These are phyloP conservation scores for Aptenodytes patagonicus DNA, from an alignment of 2,113 vertebrate species.

Conservation along the genomic window DNA sequence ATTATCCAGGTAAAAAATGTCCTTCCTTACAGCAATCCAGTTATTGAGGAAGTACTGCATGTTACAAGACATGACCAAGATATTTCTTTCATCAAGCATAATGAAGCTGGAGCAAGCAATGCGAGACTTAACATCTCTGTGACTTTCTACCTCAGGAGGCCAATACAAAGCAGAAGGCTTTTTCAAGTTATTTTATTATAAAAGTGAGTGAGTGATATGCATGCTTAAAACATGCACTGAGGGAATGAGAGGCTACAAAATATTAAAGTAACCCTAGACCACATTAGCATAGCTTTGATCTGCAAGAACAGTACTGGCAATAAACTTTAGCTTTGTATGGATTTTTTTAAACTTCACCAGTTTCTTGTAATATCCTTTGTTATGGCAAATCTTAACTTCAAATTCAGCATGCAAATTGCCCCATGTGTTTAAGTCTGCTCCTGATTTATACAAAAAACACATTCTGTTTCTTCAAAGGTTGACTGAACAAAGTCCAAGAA, in stretches of 20 bases:
- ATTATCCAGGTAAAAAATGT: not conserved
- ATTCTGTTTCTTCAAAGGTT: constrained; percentile 16
- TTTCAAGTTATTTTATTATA: not conserved
- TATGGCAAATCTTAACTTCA: not conserved
- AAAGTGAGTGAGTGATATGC: not conserved
- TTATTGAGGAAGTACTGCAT: not conserved
- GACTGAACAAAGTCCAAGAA: not conserved
- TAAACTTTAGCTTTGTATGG: not conserved
- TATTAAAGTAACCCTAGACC: constrained; percentile 28
- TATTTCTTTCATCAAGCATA: not conserved
- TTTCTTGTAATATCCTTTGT: constrained; percentile 8
- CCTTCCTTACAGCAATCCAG: not conserved
- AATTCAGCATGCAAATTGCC: not conserved
- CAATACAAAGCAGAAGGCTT: constrained; percentile 1
- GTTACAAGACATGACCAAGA: not conserved
- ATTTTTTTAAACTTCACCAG: not conserved
- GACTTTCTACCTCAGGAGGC: constrained; percentile 17
- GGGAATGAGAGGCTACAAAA: constrained; percentile 13
- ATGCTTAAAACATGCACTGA: not conserved
- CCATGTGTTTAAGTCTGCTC: not conserved
- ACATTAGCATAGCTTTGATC: constrained; percentile 54
- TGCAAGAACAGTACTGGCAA: not conserved
- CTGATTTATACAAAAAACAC: not conserved
- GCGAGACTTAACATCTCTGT: not conserved
- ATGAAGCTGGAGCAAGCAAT: not conserved